Conservation (phyloP, 1,140 invertebrate genomes). For the Mizuhopecten yessoensis region DNA sequence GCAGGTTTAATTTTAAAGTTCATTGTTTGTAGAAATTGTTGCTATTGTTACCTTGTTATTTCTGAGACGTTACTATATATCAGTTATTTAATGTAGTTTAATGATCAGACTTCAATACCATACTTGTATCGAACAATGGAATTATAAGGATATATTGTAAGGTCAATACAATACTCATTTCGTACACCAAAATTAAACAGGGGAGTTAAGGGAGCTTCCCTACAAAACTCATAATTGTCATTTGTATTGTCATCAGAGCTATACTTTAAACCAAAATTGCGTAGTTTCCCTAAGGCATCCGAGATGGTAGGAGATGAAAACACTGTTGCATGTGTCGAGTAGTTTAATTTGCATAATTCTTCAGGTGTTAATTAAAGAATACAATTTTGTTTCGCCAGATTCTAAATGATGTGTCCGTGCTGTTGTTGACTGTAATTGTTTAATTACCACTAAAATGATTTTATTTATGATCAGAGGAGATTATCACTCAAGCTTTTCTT, state of each 20-base stretch:
- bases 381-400: neutral
- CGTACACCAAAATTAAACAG: too few relatives aligned
- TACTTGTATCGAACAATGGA: too few relatives aligned
- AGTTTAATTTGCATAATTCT: neutral
- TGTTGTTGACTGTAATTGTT: neutral
- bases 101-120: too few relatives aligned
- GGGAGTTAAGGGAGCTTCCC: neutral
- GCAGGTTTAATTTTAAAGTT: neutral
- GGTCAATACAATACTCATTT: too few relatives aligned
- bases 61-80: too few relatives aligned
- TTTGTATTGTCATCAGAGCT: too few relatives aligned
- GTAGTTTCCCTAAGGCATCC: neutral
- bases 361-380: neutral
- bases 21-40: neutral
- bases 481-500: slow-evolving; percentile 28
- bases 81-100: too few relatives aligned
- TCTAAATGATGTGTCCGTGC: slow-evolving; percentile 24
- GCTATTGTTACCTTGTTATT: too few relatives aligned
- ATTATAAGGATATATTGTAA: too few relatives aligned
- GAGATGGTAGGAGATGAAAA: neutral
- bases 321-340: neutral
- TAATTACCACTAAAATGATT: neutral
- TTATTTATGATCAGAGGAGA: slow-evolving; percentile 1
- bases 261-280: neutral
- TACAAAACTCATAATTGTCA: neutral